A percentile compares a stretch with the other conserved stretches of the same genome.
phyloP scores from a whole-genome alignment of 2,888 invertebrate species.

The Habrosyne pyritoides region DNA sequence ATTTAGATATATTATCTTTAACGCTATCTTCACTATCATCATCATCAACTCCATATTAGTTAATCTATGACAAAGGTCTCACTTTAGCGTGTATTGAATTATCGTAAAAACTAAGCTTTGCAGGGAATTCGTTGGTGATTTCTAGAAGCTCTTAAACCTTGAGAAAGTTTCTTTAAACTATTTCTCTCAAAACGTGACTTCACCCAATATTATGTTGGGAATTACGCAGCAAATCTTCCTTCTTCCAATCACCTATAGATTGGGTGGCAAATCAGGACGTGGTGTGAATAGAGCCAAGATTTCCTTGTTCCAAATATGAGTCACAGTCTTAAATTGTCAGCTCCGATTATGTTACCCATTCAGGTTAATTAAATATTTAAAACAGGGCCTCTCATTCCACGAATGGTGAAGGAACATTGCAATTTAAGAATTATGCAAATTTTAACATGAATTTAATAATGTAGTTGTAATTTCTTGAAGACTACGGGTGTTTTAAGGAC shows the following conservation, averaged over 20 bases:
- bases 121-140: too few relatives aligned
- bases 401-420: background rate
- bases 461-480: background rate
- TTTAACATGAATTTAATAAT: slow-evolving; percentile 1
- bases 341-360: slow-evolving; percentile 8
- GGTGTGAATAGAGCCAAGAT: slow-evolving; percentile 11
- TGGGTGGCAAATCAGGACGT: background rate
- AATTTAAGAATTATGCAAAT: slow-evolving; percentile 1
- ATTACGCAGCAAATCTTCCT: background rate
- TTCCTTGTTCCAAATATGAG: slow-evolving; percentile 18
- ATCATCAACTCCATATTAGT: too few relatives aligned
- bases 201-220: background rate
- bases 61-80: too few relatives aligned
- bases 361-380: slow-evolving; percentile 3
- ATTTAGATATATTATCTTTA: too few relatives aligned
- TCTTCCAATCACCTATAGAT: background rate
- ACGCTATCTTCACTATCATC: too few relatives aligned
- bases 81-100: too few relatives aligned
- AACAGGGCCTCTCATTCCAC: background rate
- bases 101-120: background rate
- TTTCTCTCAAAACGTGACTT: too few relatives aligned
- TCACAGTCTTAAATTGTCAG: slow-evolving; percentile 28
- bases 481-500: background rate
- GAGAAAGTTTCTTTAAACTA: too few relatives aligned
- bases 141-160: too few relatives aligned